Conservation (phyloP, 2,797 vertebrate genomes). For the Acomys russatus region DNA sequence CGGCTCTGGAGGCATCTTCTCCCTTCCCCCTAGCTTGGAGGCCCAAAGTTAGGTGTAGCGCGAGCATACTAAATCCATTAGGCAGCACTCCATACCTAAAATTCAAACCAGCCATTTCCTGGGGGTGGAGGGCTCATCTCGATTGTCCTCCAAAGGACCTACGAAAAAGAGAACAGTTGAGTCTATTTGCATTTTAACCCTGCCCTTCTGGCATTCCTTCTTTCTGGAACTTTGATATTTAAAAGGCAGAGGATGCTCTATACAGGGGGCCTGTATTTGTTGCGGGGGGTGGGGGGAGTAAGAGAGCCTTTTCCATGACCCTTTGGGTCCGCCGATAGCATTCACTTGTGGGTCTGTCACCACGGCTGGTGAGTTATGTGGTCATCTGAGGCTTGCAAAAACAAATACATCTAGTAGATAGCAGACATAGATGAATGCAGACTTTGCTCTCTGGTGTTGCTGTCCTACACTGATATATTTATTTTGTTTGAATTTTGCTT, state of each 20-base stretch:
- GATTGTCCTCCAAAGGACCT: conserved; percentile 60
- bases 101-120: conserved; percentile 65
- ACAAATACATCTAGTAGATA: conserved; percentile 77
- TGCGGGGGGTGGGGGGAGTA: neutral
- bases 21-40: neutral
- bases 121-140: neutral
- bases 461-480: conserved; percentile 68
- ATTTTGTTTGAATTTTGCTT: conserved; percentile 76
- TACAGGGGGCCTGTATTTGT: conserved; percentile 37
- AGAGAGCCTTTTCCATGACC: conserved; percentile 60
- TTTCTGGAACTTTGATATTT: conserved; percentile 74
- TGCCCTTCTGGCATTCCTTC: neutral
- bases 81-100: conserved; percentile 34
- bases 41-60: neutral
- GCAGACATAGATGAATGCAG: conserved; percentile 80
- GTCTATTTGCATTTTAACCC: conserved; percentile 52
- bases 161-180: neutral
- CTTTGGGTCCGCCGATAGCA: conserved; percentile 50
- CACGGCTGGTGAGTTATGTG: conserved; percentile 67
- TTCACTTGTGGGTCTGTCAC: conserved; percentile 75
- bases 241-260: neutral
- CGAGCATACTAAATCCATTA: neutral
- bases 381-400: conserved; percentile 82
- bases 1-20: neutral
- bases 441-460: conserved; percentile 70